Evolutionary conservation across 2,113 vertebrate genomes (phyloP).

Genomic region (Mesembrinibis cayennensis): DNA sequence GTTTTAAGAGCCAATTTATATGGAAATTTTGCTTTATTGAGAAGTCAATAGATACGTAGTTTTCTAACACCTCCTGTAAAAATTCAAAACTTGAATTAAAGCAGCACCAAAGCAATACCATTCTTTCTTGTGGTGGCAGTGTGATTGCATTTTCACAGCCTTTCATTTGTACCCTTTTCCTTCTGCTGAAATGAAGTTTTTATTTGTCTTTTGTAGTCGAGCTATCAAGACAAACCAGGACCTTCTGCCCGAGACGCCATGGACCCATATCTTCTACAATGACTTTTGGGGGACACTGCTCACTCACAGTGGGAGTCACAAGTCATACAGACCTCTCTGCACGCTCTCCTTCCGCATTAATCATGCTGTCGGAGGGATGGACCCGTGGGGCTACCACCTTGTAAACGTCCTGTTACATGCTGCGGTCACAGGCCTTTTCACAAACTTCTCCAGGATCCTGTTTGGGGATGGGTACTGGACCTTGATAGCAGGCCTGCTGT

Average conservation of each 20-base stretch:
- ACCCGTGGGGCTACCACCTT: conserved; percentile 96
- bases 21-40: conserved; percentile 74
- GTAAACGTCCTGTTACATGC: conserved; percentile 91
- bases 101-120: neutral
- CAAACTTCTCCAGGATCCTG: conserved; percentile 87
- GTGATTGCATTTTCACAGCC: neutral
- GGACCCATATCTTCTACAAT: conserved; percentile 97
- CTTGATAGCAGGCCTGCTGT: conserved; percentile 90
- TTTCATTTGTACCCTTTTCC: conserved; percentile 4
- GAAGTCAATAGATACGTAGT: conserved; percentile 59
- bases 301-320: conserved; percentile 98
- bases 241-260: conserved; percentile 94
- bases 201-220: conserved; percentile 81
- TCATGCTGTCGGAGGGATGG: conserved; percentile 87
- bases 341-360: conserved; percentile 97
- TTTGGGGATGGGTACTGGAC: conserved; percentile 92
- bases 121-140: neutral
- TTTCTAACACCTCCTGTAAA: conserved; percentile 46
- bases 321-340: conserved; percentile 96
- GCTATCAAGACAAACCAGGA: conserved; percentile 99
- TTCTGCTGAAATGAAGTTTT: conserved; percentile 28
- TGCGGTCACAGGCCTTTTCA: conserved; percentile 88
- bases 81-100: conserved; percentile 64
- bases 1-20: conserved; percentile 79
- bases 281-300: conserved; percentile 98